phyloP scores from a whole-genome alignment of 2,888 invertebrate genomes.

The Diarsia dahlii region DNA sequence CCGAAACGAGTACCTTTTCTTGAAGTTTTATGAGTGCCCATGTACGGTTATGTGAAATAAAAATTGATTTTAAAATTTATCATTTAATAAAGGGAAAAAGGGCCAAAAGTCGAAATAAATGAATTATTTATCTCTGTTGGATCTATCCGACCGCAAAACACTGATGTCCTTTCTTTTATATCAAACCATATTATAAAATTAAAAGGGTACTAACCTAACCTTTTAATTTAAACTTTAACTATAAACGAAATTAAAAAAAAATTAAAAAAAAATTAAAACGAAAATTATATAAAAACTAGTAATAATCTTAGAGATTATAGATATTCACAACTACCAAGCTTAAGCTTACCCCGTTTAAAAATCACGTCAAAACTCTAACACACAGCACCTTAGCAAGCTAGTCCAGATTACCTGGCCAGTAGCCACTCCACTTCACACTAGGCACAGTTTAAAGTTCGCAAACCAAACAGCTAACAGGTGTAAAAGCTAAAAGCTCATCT shows the following conservation, averaged over 20 bases:
- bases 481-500: slow-evolving; percentile 75
- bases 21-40: too few relatives aligned
- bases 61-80: too few relatives aligned
- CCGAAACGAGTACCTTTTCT: too few relatives aligned
- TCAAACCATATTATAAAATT: slow-evolving; percentile 2
- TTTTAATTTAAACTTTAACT: not conserved
- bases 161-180: not conserved
- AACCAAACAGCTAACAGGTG: slow-evolving; percentile 76
- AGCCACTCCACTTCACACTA: slow-evolving; percentile 46
- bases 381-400: not conserved
- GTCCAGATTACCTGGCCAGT: slow-evolving; percentile 8
- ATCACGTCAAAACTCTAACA: not conserved
- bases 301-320: not conserved
- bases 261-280: not conserved
- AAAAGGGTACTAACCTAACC: not conserved
- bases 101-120: too few relatives aligned
- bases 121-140: not conserved
- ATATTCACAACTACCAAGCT: too few relatives aligned
- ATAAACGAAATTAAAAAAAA: not conserved
- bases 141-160: not conserved
- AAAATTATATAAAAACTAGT: not conserved
- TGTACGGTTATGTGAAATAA: too few relatives aligned
- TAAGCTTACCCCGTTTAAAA: slow-evolving; percentile 19
- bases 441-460: slow-evolving; percentile 75
- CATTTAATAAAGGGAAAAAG: too few relatives aligned